Conservation (phyloP, 2,797 vertebrate species). For the Enteromius radiatus region DNA sequence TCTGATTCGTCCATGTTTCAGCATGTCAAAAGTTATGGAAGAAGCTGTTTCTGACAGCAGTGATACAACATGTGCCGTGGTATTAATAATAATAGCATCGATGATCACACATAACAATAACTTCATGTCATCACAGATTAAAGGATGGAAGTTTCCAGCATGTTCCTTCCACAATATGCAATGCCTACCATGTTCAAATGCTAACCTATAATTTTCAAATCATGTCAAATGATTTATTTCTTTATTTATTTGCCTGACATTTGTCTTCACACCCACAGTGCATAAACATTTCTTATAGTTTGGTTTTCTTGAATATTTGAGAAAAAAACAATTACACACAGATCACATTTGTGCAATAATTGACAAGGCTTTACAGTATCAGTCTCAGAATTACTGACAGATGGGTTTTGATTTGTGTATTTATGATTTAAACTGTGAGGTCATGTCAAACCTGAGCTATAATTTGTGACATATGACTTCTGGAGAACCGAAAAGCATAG, state of each 20-base stretch:
- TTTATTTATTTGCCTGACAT: not conserved
- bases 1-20: not conserved
- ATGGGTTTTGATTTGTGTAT: slow-evolving; percentile 10
- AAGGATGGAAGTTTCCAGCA: not conserved
- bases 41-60: not conserved
- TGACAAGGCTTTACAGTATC: slow-evolving; percentile 8
- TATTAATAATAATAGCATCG: not conserved
- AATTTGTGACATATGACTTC: slow-evolving; percentile 2
- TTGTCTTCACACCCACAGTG: not conserved
- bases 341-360: not conserved
- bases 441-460: slow-evolving; percentile 4
- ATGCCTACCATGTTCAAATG: not conserved
- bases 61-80: not conserved
- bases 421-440: slow-evolving; percentile 26
- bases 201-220: slow-evolving; percentile 5
- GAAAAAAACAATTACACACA: not conserved
- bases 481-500: slow-evolving; percentile 9
- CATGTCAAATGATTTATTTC: not conserved
- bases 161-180: not conserved
- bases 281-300: slow-evolving; percentile 14
- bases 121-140: slow-evolving; percentile 20
- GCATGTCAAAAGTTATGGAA: not conserved
- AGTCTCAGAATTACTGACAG: slow-evolving; percentile 6
- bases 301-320: not conserved
- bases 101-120: not conserved